These are phyloP conservation scores for Nibea coibor DNA, from an alignment of 2,113 vertebrate genomes.

Conservation along the genomic window DNA sequence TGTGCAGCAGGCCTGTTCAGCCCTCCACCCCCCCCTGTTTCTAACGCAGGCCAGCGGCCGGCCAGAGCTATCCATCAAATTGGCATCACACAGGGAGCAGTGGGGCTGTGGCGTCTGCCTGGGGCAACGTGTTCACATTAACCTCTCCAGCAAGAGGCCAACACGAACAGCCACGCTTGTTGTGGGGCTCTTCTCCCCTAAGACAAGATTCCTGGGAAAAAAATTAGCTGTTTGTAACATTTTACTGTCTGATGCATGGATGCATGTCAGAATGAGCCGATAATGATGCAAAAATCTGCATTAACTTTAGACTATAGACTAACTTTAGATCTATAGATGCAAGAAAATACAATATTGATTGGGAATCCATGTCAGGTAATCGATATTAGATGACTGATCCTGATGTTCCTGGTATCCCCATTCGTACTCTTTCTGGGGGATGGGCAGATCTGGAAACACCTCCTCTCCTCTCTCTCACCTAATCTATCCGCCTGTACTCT, in stretches of 20 bases:
- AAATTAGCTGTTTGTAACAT: no score
- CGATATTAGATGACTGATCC: constrained; percentile 6
- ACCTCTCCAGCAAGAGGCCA: constrained; percentile 44
- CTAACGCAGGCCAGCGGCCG: constrained; percentile 41
- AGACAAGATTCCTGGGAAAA: constrained; percentile 10
- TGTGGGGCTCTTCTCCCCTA: not conserved
- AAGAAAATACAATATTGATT: not conserved
- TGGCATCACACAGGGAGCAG: constrained; percentile 59
- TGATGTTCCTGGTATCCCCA: not conserved
- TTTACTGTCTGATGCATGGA: not conserved
- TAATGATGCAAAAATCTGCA: not conserved
- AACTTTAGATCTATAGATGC: not conserved
- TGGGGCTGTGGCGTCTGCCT: constrained; percentile 45
- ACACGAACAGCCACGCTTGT: not conserved
- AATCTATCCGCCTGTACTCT: no score
- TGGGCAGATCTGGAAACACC: no score
- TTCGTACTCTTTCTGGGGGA: not conserved
- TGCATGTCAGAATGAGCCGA: not conserved
- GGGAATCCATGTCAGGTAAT: not conserved
- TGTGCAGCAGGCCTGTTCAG: constrained; percentile 70
- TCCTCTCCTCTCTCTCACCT: no score
- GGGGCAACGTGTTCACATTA: constrained; percentile 54
- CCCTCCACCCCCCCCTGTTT: not conserved
- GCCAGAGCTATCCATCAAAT: constrained; percentile 70
- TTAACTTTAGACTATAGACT: no score